These are phyloP conservation scores for Oreochromis mossambicus DNA, from an alignment of 2,797 vertebrate species.

Conservation along the genomic window DNA sequence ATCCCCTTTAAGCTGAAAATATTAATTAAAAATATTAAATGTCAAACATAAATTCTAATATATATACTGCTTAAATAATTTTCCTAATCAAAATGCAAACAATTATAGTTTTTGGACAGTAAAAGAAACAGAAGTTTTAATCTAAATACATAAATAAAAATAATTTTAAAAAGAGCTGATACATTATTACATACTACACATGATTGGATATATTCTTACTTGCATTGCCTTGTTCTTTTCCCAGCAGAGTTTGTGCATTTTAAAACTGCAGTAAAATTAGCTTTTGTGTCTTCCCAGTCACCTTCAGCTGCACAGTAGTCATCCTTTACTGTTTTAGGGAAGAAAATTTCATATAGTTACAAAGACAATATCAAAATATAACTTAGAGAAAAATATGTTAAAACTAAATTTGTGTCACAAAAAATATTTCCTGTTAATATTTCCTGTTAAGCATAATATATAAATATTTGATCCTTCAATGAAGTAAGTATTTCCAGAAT, in stretches of 20 bases:
- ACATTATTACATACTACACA: neutral
- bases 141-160: neutral
- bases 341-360: neutral
- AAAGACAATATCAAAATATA: neutral
- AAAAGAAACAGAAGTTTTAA: neutral
- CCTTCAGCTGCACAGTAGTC: fast-evolving
- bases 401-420: neutral
- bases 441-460: neutral
- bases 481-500: neutral
- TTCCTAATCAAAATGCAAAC: neutral
- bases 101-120: neutral
- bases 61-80: neutral
- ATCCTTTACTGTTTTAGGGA: neutral
- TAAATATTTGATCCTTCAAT: neutral
- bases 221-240: neutral
- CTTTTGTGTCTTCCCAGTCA: slow-evolving; percentile 49
- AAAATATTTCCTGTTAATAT: neutral
- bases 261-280: neutral
- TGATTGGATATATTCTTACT: neutral
- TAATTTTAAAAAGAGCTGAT: neutral
- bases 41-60: neutral
- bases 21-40: neutral
- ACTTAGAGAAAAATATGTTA: neutral
- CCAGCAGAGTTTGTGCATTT: slow-evolving; percentile 1
- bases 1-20: fast-evolving